Evolutionary conservation across 2,113 vertebrate species (phyloP).

Genomic region (Leptocoma aspasia): DNA sequence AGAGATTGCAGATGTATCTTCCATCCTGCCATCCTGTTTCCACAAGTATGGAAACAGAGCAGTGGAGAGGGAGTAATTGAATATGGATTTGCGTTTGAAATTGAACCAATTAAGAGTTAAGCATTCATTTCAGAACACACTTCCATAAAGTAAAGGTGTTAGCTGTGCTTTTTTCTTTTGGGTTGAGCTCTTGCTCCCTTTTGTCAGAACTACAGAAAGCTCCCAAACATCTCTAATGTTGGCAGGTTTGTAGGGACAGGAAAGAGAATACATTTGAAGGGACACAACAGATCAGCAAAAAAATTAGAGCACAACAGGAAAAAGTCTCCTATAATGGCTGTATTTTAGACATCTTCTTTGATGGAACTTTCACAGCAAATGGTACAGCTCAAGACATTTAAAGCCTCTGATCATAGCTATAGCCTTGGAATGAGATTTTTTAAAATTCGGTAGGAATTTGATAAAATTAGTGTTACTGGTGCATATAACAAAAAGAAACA

Average conservation of each 20-base stretch:
- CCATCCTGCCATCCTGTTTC: too few relatives aligned
- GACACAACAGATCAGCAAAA: background rate
- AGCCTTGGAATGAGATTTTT: background rate
- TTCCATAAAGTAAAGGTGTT: background rate
- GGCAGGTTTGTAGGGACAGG: accelerated
- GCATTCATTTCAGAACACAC: background rate
- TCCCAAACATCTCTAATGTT: background rate
- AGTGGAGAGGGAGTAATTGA: background rate
- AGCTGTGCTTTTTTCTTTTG: background rate
- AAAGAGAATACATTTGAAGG: background rate
- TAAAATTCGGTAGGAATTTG: background rate
- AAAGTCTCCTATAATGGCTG: background rate
- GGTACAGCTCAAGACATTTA: background rate
- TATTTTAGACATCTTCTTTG: background rate
- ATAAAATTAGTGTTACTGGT: background rate
- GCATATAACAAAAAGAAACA: background rate
- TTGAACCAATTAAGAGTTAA: background rate
- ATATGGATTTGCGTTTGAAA: background rate
- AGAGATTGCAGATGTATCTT: background rate
- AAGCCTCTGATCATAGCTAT: background rate
- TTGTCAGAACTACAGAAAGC: background rate
- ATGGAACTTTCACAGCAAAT: background rate
- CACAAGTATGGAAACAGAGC: background rate
- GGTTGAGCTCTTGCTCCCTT: background rate
- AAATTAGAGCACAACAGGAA: accelerated